These are phyloP conservation scores for Clarias pachynema DNA, from an alignment of 2,797 vertebrate species.

Conservation along the genomic window DNA sequence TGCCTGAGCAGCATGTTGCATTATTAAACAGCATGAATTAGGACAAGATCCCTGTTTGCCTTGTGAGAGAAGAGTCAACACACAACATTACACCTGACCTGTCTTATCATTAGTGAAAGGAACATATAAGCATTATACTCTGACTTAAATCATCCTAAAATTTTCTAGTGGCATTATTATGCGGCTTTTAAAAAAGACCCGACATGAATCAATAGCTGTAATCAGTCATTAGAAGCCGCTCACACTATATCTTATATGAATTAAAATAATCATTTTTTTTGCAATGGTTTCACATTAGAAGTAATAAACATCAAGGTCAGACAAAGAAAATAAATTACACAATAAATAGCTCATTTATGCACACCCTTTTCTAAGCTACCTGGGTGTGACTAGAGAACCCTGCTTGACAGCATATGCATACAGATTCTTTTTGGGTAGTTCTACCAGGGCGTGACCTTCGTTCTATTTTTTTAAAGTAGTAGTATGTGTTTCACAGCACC, in stretches of 20 bases:
- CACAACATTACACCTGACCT: background rate
- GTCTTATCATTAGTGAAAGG: background rate
- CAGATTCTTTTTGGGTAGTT: constrained; percentile 46
- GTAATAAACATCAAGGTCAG: constrained; percentile 10
- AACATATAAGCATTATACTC: no score
- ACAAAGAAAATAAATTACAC: constrained; percentile 26
- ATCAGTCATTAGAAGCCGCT: background rate
- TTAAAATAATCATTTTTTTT: background rate
- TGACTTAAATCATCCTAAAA: background rate
- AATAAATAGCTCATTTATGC: constrained; percentile 8
- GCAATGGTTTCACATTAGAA: constrained; percentile 34
- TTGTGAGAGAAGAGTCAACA: constrained; percentile 17
- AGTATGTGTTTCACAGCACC: background rate
- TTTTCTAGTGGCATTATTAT: no score
- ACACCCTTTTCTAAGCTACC: constrained; percentile 24
- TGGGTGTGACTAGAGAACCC: constrained; percentile 59
- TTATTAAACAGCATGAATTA: constrained; percentile 1
- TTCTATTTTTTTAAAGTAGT: background rate
- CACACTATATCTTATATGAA: background rate
- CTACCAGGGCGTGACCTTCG: background rate
- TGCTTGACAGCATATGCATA: constrained; percentile 61
- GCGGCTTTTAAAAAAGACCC: background rate
- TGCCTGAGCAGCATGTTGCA: background rate
- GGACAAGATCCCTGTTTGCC: constrained; percentile 2
- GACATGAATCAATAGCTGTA: background rate